Evolutionary conservation across 2,113 vertebrate genomes (phyloP), one percentile per base, ranked within the genome.

Genomic region (Leucosticte australis): DNA sequence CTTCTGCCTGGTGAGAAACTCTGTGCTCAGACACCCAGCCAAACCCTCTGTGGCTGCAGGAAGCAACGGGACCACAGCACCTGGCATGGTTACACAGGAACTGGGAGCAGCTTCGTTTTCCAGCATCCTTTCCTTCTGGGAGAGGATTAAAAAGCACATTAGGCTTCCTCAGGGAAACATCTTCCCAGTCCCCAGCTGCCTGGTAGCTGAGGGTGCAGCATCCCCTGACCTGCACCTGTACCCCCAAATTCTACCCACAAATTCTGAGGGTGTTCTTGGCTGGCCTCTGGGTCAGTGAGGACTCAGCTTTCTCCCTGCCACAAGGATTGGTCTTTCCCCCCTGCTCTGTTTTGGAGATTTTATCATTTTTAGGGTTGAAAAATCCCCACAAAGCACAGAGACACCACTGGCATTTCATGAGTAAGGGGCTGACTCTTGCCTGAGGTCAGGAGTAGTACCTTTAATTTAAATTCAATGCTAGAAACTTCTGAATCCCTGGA

Each of bases 301-400:
- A 7, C 24, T 78, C 81, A 41, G 14, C 11, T 76, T 87, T 41
- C 31, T 44, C 44, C 53, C 37, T 64, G 23, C 14, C 20, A 23
- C 10, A 46, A 20, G 20, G 20, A 24, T 0, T 46, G 6, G 21
- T 20, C 1, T 4, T 15, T 70, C 42, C 10, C 2, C 2, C 0
- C 42, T 24, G 0, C 14, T 21, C 27, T 41, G 2, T 59, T 89
- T 81, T 46, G 37, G 14, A 55, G 12, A n/a, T 37, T 35, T 86
- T 70, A 3, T 60, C 39, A 55, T 62, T 62, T 27, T 11, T 9
- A 50, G 30, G 12, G 24, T 15, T 27, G n/a, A 70, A 49, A 78
- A 85, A 75, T 64, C 24, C 56, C 39, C 44, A 22, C 14, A 18
- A 52, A 84, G 37, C 50, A 24, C 26, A 11, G 73, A 52, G 35